These are phyloP conservation scores for Mus pahari DNA, from an alignment of 2,113 vertebrate genomes.

Conservation along the genomic window DNA sequence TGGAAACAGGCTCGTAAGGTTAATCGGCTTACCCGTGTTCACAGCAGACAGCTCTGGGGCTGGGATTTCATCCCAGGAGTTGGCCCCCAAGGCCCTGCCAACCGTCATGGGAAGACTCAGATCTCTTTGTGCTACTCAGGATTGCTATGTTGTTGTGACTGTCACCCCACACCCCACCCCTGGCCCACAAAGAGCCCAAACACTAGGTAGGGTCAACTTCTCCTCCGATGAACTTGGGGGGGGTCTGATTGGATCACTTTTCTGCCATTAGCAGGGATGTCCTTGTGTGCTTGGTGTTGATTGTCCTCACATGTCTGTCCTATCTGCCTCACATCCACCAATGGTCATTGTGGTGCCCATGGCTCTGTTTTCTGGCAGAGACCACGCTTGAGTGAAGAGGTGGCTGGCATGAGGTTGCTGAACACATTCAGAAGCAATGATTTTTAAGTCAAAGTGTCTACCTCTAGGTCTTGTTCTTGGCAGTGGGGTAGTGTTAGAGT, in stretches of 20 bases:
- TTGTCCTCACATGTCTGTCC: neutral
- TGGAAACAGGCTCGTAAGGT: neutral
- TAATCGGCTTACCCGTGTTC: neutral
- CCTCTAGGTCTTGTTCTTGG: neutral
- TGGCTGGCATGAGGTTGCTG: neutral
- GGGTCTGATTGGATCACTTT: neutral
- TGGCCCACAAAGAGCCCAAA: neutral
- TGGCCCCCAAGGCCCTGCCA: neutral
- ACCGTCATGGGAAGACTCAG: neutral
- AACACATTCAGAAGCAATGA: neutral
- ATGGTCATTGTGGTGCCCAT: neutral
- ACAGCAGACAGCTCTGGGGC: neutral
- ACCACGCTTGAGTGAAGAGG: neutral
- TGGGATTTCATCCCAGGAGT: neutral
- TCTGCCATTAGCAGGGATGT: neutral
- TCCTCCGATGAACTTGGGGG: neutral
- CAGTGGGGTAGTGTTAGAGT: neutral
- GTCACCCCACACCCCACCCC: too few species aligned
- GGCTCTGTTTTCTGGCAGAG: neutral
- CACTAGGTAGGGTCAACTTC: neutral
- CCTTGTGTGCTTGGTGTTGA: neutral
- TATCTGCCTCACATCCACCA: neutral
- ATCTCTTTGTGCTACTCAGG: neutral
- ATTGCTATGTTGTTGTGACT: fast-evolving
- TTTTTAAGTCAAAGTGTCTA: neutral